Evolutionary conservation across 2,888 invertebrate genomes (phyloP).

Genomic region (Plebejus argus): DNA sequence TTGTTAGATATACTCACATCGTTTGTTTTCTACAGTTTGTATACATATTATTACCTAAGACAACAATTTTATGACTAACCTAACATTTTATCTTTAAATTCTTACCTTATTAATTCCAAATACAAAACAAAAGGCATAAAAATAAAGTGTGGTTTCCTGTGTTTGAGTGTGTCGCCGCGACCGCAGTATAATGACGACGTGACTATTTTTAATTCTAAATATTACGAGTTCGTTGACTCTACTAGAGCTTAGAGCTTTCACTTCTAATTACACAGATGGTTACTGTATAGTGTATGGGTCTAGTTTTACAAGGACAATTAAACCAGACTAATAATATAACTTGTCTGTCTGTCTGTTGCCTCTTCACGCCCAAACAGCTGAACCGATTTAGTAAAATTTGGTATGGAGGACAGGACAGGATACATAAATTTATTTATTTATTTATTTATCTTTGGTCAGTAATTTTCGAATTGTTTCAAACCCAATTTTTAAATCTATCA

Average conservation of each 20-base stretch:
- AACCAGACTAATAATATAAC: too few species aligned
- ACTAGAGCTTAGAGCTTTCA: conserved; percentile 5
- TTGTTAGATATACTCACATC: too few species aligned
- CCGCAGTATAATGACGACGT: conserved; percentile 9
- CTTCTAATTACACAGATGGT: not conserved
- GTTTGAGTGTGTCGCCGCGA: not conserved
- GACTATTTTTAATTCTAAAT: conserved; percentile 28
- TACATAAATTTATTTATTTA: too few species aligned
- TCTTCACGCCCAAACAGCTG: too few species aligned
- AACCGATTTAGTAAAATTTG: too few species aligned
- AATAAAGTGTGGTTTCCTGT: conserved; percentile 4
- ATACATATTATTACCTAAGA: not conserved
- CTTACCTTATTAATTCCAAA: not conserved
- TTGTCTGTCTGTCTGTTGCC: too few species aligned
- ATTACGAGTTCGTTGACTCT: conserved; percentile 23
- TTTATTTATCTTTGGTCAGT: too few species aligned
- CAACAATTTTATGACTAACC: not conserved
- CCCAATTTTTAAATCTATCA: too few species aligned
- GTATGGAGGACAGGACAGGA: too few species aligned
- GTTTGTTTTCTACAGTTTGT: not conserved
- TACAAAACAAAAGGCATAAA: conserved; percentile 2
- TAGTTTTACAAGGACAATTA: too few species aligned
- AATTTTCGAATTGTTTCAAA: too few species aligned
- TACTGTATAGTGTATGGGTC: too few species aligned
- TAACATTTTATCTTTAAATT: not conserved